These are phyloP conservation scores for Lochmaea crataegi DNA, from an alignment of 2,888 invertebrate genomes.

Conservation along the genomic window DNA sequence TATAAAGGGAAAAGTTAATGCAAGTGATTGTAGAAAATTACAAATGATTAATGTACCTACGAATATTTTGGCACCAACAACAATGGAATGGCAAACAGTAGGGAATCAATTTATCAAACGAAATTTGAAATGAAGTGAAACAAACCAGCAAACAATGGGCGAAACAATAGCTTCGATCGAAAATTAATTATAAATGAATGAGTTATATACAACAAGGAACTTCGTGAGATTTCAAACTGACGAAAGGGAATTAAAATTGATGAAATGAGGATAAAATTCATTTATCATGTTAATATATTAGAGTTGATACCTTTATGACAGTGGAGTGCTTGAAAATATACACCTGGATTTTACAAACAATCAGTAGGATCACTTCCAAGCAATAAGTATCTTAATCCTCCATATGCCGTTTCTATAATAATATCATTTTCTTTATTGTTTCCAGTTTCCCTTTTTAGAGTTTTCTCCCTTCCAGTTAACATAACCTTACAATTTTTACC, in stretches of 20 bases:
- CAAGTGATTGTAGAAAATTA: conserved; percentile 38
- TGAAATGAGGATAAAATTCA: conserved; percentile 59
- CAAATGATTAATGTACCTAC: conserved; percentile 47
- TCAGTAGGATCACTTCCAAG: not conserved
- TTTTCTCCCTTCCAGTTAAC: too few relatives aligned
- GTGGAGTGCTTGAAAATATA: conserved; percentile 20
- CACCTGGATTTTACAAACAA: not conserved
- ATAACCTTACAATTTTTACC: too few relatives aligned
- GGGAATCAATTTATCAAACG: conserved; percentile 49
- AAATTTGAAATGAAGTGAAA: conserved; percentile 44
- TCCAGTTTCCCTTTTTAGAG: too few relatives aligned
- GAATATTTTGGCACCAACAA: conserved; percentile 50
- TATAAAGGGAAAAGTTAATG: conserved; percentile 18
- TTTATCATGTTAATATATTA: conserved; percentile 57
- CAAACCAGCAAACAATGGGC: conserved; percentile 44
- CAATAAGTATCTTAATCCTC: too few relatives aligned
- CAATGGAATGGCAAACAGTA: conserved; percentile 50
- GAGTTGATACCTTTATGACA: conserved; percentile 38
- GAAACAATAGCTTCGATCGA: conserved; percentile 50
- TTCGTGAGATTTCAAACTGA: conserved; percentile 53
- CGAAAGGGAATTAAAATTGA: conserved; percentile 63
- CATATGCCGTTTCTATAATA: too few relatives aligned
- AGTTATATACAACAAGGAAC: conserved; percentile 34
- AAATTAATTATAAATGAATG: conserved; percentile 55
- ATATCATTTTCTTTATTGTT: too few relatives aligned